Conservation (phyloP, 2,113 vertebrate genomes). For the Hippocampus zosterae region DNA sequence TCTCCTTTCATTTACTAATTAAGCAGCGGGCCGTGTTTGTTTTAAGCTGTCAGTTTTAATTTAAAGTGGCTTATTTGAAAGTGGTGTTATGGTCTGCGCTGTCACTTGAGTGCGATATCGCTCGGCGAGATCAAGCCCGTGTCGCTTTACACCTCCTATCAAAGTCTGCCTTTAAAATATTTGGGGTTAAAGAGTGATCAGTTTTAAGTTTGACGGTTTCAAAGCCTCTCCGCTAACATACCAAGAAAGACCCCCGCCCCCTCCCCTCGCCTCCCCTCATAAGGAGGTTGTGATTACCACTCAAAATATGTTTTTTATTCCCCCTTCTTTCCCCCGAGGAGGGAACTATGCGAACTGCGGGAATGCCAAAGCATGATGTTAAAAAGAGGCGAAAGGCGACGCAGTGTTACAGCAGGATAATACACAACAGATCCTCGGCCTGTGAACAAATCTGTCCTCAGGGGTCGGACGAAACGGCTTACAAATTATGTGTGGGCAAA, state of each 20-base stretch:
- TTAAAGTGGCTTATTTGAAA: constrained; percentile 71
- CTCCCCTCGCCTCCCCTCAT: constrained; percentile 35
- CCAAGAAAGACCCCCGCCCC: constrained; percentile 46
- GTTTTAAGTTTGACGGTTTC: constrained; percentile 70
- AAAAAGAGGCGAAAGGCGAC: constrained; percentile 69
- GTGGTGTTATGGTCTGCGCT: constrained; percentile 68
- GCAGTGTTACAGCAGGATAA: constrained; percentile 72
- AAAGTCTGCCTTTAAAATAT: constrained; percentile 67
- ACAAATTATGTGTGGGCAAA: constrained; percentile 77
- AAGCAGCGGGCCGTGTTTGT: constrained; percentile 71
- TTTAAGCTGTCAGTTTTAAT: constrained; percentile 74
- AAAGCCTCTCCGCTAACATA: constrained; percentile 54
- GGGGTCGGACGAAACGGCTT: constrained; percentile 75
- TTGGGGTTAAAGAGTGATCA: constrained; percentile 72
- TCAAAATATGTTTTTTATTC: constrained; percentile 61
- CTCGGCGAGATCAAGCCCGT: constrained; percentile 65
- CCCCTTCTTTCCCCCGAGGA: constrained; percentile 60
- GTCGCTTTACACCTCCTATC: constrained; percentile 65
- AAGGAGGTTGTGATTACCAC: constrained; percentile 69
- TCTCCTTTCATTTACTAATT: constrained; percentile 75
- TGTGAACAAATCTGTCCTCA: constrained; percentile 82
- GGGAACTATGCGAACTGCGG: constrained; percentile 67
- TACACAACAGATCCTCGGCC: constrained; percentile 79
- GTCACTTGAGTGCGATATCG: constrained; percentile 65
- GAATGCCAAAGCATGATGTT: constrained; percentile 63